Evolutionary conservation across 2,888 invertebrate species (phyloP).

Genomic region (Cephalotes varians): DNA sequence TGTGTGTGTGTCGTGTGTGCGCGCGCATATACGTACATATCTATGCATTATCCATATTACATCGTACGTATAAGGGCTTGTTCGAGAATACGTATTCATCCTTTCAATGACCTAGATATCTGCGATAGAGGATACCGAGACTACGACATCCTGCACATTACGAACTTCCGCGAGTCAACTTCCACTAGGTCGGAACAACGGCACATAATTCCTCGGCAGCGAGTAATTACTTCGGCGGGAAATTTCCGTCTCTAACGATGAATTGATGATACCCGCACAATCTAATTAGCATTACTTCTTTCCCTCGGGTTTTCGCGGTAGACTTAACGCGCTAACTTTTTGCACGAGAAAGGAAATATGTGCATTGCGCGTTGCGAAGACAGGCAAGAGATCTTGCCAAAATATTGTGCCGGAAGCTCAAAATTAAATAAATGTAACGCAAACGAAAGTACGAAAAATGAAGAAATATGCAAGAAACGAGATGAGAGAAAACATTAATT

Average conservation of each 20-base stretch:
- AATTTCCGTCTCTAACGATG: constrained; percentile 67
- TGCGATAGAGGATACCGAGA: constrained; percentile 44
- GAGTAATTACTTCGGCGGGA: constrained; percentile 68
- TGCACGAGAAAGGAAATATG: constrained; percentile 12
- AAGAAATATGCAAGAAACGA: not conserved
- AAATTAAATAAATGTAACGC: constrained; percentile 1
- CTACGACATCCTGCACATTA: constrained; percentile 60
- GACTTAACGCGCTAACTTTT: constrained; percentile 45
- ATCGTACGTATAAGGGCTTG: not conserved
- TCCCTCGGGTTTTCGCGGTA: constrained; percentile 28
- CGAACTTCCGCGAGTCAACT: constrained; percentile 59
- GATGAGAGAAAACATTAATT: not conserved
- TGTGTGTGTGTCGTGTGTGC: too few species aligned
- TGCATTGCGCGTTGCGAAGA: not conserved
- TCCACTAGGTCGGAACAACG: constrained; percentile 66
- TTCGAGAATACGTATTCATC: constrained; percentile 35
- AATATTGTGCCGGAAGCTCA: not conserved
- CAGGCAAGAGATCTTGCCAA: constrained; percentile 1
- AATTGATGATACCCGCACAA: constrained; percentile 69
- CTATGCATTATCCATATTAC: not conserved
- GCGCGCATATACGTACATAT: not conserved
- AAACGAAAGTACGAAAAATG: not conserved
- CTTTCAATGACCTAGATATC: constrained; percentile 52
- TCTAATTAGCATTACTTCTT: constrained; percentile 60
- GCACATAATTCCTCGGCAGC: constrained; percentile 61